These are phyloP conservation scores for Cyclura pinguis DNA, from an alignment of 2,797 vertebrate genomes.

Conservation along the genomic window DNA sequence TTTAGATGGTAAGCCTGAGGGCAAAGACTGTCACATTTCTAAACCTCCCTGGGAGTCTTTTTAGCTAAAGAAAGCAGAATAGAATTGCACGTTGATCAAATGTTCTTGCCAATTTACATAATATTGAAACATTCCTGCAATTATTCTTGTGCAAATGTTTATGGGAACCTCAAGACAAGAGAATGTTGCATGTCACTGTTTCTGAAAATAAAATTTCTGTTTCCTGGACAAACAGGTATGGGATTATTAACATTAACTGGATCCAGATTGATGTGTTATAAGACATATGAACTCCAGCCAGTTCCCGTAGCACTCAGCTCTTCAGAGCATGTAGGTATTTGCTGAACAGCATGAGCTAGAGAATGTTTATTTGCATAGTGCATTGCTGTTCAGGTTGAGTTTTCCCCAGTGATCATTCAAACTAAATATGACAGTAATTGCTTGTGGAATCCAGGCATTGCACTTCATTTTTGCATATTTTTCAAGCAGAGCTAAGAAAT, in stretches of 20 bases:
- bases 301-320: neutral
- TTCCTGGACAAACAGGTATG: neutral
- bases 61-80: neutral
- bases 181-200: neutral
- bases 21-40: no score
- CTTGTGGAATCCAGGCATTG: neutral
- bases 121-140: neutral
- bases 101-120: neutral
- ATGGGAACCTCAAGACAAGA: neutral
- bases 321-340: neutral
- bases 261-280: neutral
- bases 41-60: no score
- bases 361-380: conserved; percentile 44
- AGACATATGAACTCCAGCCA: neutral
- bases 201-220: neutral
- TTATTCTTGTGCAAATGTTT: neutral
- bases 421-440: neutral
- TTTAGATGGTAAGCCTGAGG: no score
- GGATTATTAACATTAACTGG: neutral
- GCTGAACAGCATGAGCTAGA: neutral
- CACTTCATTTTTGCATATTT: neutral
- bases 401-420: neutral
- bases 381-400: neutral
- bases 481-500: neutral
- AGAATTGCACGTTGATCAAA: neutral